Evolutionary conservation across 92 coral and sea anemone species (phyloP).

Genomic region (Plumapathes pennacea): DNA sequence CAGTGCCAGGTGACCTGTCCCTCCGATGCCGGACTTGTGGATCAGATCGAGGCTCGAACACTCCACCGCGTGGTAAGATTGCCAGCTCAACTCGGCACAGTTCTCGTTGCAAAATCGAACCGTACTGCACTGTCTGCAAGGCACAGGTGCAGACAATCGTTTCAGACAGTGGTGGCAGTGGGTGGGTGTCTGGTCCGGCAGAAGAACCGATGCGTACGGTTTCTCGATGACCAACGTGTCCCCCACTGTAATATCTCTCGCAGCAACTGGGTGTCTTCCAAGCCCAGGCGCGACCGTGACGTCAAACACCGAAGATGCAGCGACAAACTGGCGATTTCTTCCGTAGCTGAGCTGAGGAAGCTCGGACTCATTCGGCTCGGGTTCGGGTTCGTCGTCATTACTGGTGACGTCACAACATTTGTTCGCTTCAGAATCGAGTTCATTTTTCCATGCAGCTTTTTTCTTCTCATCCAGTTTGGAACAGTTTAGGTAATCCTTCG

Average conservation of each 20-base stretch:
- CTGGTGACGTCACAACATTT: conserved; percentile 2
- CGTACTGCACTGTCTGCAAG: conserved; percentile 78
- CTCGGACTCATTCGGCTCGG: neutral
- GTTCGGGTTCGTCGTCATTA: neutral
- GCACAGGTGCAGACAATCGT: conserved; percentile 54
- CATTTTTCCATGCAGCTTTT: conserved; percentile 41
- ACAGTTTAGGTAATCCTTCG: conserved; percentile 35
- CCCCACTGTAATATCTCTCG: conserved; percentile 75
- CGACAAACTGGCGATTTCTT: conserved; percentile 30
- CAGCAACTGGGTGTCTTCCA: conserved; percentile 82
- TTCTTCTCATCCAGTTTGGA: conserved; percentile 69
- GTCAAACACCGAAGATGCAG: conserved; percentile 67
- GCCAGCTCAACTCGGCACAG: conserved; percentile 84
- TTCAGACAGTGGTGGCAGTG: conserved; percentile 88
- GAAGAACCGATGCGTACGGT: conserved; percentile 92
- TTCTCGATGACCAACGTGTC: conserved; percentile 84
- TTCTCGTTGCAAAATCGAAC: conserved; percentile 73
- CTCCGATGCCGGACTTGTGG: conserved; percentile 65
- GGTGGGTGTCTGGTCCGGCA: conserved; percentile 54
- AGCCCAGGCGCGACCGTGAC: conserved; percentile 16
- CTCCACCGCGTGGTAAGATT: conserved; percentile 66
- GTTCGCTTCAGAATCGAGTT: conserved; percentile 50
- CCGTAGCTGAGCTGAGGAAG: conserved; percentile 36
- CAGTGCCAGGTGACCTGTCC: conserved; percentile 83
- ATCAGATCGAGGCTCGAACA: conserved; percentile 78